Percentiles rank a stretch among this genome's conserved stretches.
Evolutionary conservation across 2,797 vertebrate species (phyloP).

Genomic region (Chlorospingus semifuscus): DNA sequence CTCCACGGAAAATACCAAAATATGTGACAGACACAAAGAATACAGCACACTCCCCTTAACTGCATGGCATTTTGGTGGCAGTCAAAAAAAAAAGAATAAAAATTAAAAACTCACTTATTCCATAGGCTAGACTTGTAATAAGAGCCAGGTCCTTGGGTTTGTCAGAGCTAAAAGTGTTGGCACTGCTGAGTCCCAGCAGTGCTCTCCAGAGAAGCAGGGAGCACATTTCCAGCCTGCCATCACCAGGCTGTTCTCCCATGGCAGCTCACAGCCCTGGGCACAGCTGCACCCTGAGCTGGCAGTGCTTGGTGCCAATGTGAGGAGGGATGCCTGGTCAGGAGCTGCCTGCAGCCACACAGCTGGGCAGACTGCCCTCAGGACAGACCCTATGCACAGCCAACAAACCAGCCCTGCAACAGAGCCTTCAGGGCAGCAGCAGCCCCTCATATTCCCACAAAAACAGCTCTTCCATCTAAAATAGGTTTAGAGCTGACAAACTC

Average conservation of each 20-base stretch:
- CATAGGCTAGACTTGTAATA: not conserved
- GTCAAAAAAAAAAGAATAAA: not conserved
- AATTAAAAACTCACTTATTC: not conserved
- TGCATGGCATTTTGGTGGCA: not conserved
- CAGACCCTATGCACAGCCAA: accelerated
- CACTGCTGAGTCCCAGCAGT: not conserved
- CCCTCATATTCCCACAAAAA: not conserved
- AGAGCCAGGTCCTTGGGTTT: not conserved
- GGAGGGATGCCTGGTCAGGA: not conserved
- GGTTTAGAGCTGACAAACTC: not conserved
- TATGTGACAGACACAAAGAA: not conserved
- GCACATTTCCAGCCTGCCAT: not conserved
- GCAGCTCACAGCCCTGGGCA: not conserved
- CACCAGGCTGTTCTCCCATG: accelerated
- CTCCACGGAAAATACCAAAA: not conserved
- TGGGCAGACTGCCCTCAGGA: not conserved
- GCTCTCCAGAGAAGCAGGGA: not conserved
- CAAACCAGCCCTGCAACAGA: not conserved
- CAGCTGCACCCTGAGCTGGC: not conserved
- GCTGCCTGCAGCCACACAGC: not conserved
- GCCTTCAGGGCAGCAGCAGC: not conserved
- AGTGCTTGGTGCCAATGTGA: accelerated
- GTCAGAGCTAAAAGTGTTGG: not conserved
- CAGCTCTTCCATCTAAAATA: not conserved
- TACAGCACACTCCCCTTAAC: accelerated